Evolutionary conservation across 2,113 vertebrate species (phyloP), one percentile per base, ranked within the genome.

Genomic region (Brachionichthys hirsutus): DNA sequence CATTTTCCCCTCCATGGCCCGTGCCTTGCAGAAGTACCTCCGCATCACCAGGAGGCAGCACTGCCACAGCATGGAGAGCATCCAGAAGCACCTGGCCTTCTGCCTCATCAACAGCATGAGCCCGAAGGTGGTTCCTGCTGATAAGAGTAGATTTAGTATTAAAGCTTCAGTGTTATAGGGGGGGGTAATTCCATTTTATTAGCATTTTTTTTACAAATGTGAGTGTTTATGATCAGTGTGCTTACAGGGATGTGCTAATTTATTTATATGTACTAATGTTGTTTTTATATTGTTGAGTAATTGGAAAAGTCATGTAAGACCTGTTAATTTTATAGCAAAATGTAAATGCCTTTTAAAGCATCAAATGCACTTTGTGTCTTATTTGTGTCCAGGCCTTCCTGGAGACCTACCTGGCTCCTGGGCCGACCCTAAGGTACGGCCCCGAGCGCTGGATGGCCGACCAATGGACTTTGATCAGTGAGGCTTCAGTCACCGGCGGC

Each of bases 1-100:
- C 54, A 92, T 99, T 77, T 98, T 99, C 78, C 97, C 96, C 0
- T 98, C 95, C 11, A 96, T 99, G 93, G 97, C 97, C 6, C 92
- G 95, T 34, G 93, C 95, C 0, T 85, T 98, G 80, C 96, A 99
- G 91, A 98, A 97, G 78, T 98, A 99, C 89, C 93, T 99, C 77
- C 94, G 95, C 6, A 94, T 95, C 80, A 99, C 95, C 0, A 92
- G 94, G 60, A 94, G 97, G 91, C 95, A 98, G 48, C 94, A 98
- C 84, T 96, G 94, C 84, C 95, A 98, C 88, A 98, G 93, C 91
- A 99, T 99, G 97, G 97, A 99, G 88, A 97, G 93, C 86, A 99
- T 99, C 81, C 92, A 98, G 88, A 95, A 95, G 73, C 97, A 99
- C 69, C 88, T 99, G 71, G 92, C 94, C 24, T 97, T 96, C 91